Evolutionary conservation across 2,888 invertebrate species (phyloP).

Genomic region (Drosophila neoperkinsi): DNA sequence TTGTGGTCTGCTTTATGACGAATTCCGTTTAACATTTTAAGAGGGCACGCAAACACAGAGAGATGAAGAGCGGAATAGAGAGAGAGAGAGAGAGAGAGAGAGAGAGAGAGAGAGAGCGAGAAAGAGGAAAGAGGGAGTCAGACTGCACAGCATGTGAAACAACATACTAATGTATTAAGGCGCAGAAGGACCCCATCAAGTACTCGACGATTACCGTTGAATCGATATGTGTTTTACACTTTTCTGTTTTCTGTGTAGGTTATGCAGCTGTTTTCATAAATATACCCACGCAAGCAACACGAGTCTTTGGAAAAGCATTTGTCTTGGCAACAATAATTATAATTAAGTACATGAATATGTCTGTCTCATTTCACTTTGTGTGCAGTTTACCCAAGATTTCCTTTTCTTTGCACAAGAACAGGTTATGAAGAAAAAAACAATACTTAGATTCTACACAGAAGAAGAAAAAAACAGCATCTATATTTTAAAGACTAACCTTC

Average conservation of each 20-base stretch:
- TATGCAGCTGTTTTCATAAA: constrained; percentile 1
- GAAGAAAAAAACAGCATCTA: neutral
- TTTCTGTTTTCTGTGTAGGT: neutral
- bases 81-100: neutral
- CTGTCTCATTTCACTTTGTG: neutral
- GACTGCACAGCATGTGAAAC: neutral
- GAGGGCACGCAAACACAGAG: constrained; percentile 6
- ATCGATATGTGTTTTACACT: constrained; percentile 10
- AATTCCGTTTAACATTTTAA: constrained; percentile 43
- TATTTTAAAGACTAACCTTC: neutral
- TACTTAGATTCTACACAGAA: neutral
- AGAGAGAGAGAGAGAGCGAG: no score
- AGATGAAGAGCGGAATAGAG: neutral
- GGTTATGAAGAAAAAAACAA: neutral
- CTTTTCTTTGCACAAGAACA: neutral
- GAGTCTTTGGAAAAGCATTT: neutral
- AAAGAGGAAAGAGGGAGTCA: neutral
- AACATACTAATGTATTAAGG: neutral
- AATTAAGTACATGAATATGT: neutral
- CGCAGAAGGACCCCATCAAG: constrained; percentile 18
- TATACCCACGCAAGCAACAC: neutral
- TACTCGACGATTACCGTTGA: neutral
- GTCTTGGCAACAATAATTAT: neutral
- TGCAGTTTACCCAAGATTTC: neutral
- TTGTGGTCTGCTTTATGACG: constrained; percentile 53